Conservation (phyloP, 1,140 invertebrate genomes). For the Caenorhabditis remanei region DNA sequence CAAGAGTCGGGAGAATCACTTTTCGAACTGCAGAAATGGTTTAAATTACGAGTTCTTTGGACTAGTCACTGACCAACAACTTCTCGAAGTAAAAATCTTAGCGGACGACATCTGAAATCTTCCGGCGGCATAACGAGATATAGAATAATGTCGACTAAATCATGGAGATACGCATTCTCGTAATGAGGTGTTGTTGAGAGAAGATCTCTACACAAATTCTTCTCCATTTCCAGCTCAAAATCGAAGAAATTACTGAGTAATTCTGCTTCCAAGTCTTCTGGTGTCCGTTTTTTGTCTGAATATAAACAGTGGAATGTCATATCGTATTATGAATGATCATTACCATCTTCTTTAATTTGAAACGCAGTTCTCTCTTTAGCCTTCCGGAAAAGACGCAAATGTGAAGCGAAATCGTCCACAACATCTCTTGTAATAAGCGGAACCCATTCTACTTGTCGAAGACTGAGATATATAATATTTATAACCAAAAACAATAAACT, state of each 20-base stretch:
- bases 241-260: constrained; percentile 89
- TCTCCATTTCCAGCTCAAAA: constrained; percentile 87
- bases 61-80: constrained; percentile 81
- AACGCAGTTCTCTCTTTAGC: constrained; percentile 82
- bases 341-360: constrained; percentile 78
- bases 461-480: constrained; percentile 79
- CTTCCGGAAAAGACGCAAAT: constrained; percentile 86
- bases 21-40: constrained; percentile 80
- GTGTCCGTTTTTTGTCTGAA: constrained; percentile 35
- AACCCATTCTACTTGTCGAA: constrained; percentile 91
- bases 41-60: neutral
- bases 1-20: constrained; percentile 86
- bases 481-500: too few species aligned
- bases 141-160: constrained; percentile 87
- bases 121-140: constrained; percentile 88
- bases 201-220: constrained; percentile 82
- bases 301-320: neutral
- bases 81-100: constrained; percentile 82
- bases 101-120: constrained; percentile 87
- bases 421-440: constrained; percentile 87
- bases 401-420: constrained; percentile 90
- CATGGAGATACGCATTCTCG: constrained; percentile 85
- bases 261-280: constrained; percentile 72
- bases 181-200: constrained; percentile 79
- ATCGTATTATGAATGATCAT: neutral